Conservation (phyloP, 2,113 vertebrate genomes). For the Catharus minimus region DNA sequence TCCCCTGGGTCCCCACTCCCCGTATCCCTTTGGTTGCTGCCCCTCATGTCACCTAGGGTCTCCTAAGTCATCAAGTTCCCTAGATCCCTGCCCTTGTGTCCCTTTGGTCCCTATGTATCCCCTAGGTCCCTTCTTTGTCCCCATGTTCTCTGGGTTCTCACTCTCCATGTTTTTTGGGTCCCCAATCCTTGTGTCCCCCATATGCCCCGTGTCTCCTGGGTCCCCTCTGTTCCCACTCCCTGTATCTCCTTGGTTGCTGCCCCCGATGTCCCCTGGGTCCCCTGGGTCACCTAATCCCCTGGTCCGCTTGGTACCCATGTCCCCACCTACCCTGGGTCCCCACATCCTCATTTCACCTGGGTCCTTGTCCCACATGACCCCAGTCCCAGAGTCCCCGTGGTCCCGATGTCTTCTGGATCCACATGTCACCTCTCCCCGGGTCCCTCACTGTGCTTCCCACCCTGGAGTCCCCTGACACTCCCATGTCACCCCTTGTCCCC, state of each 20-base stretch:
- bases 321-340: background rate
- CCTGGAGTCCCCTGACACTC: background rate
- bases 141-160: background rate
- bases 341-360: rapidly evolving
- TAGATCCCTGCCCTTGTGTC: background rate
- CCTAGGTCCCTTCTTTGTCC: background rate
- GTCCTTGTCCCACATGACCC: background rate
- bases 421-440: too few species aligned
- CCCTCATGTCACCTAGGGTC: background rate
- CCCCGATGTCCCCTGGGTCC: background rate
- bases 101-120: background rate
- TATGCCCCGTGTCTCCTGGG: background rate
- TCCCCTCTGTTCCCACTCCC: background rate
- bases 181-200: background rate
- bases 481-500: background rate
- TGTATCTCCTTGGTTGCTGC: background rate
- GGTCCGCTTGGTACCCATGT: background rate
- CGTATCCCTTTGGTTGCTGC: background rate
- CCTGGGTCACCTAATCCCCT: background rate
- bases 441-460: background rate
- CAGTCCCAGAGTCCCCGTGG: rapidly evolving
- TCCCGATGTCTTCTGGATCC: background rate
- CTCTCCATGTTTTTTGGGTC: background rate
- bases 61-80: background rate
- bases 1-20: background rate